Conservation (phyloP, 2,888 invertebrate genomes). For the Cheilosia scutellata region DNA sequence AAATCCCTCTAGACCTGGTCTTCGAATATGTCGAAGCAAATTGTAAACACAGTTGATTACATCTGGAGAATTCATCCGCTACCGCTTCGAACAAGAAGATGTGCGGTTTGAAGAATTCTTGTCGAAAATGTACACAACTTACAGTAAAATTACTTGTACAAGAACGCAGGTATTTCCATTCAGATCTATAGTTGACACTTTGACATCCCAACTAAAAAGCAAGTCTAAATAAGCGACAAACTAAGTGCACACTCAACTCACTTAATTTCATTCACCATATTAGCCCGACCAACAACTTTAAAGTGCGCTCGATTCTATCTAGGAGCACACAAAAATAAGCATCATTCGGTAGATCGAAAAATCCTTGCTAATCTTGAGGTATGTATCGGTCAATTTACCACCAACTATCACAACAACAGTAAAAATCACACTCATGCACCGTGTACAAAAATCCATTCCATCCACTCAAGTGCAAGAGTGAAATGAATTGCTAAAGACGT, state of each 20-base stretch:
- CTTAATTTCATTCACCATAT: neutral
- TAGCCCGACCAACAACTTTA: neutral
- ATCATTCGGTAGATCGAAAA: conserved; percentile 32
- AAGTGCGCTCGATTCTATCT: neutral
- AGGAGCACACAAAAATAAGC: conserved; percentile 6
- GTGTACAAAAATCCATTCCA: conserved; percentile 52
- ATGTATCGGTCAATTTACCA: conserved; percentile 54
- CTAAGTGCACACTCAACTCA: conserved; percentile 6
- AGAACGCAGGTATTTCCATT: no score
- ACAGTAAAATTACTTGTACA: no score
- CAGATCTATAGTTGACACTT: neutral
- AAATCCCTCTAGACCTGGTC: no score
- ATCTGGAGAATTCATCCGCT: no score
- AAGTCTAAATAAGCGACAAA: neutral
- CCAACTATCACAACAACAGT: conserved; percentile 30
- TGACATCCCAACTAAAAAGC: neutral
- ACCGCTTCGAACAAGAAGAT: no score
- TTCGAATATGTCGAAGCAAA: no score
- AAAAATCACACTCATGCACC: conserved; percentile 15
- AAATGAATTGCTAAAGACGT: conserved; percentile 62
- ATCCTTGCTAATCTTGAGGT: conserved; percentile 40
- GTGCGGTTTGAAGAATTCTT: no score
- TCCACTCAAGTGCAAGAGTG: conserved; percentile 57
- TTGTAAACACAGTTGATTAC: no score
- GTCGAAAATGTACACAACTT: no score